Evolutionary conservation across 2,888 invertebrate genomes (phyloP).

Genomic region (Aelia acuminata): DNA sequence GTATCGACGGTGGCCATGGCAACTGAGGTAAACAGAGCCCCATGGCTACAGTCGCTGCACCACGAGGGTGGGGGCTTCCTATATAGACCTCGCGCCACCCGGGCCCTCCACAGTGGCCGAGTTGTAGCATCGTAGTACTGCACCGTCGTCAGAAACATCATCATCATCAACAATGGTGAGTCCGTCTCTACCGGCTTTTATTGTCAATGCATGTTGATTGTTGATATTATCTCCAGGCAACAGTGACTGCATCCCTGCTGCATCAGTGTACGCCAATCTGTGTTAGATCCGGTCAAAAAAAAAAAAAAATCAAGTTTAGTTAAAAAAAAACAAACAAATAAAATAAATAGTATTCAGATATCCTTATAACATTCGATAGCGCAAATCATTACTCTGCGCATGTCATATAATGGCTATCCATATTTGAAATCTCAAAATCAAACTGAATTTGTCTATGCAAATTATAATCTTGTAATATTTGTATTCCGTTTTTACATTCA

Average conservation of each 20-base stretch:
- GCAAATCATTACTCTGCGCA: background rate
- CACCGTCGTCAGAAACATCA: background rate
- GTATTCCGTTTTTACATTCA: too few relatives aligned
- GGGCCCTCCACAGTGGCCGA: background rate
- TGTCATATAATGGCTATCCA: background rate
- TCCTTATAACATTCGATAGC: background rate
- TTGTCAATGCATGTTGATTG: background rate
- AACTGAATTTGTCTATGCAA: too few relatives aligned
- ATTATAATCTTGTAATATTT: too few relatives aligned
- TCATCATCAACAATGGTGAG: slow-evolving; percentile 26
- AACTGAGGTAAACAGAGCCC: slow-evolving; percentile 30
- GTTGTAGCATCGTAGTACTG: slow-evolving; percentile 40
- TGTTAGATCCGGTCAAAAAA: background rate
- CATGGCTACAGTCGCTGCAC: slow-evolving; percentile 23
- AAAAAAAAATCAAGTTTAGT: background rate
- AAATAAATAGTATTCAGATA: background rate
- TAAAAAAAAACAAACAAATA: background rate
- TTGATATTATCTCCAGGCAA: background rate
- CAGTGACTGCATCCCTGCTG: background rate
- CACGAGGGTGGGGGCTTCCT: slow-evolving; percentile 41
- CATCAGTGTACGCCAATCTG: background rate
- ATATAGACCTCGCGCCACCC: background rate
- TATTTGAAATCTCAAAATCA: too few relatives aligned
- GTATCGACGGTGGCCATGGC: background rate
- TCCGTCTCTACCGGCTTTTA: background rate